Conservation (phyloP, 2,113 vertebrate genomes). For the Rhinoptilus africanus region DNA sequence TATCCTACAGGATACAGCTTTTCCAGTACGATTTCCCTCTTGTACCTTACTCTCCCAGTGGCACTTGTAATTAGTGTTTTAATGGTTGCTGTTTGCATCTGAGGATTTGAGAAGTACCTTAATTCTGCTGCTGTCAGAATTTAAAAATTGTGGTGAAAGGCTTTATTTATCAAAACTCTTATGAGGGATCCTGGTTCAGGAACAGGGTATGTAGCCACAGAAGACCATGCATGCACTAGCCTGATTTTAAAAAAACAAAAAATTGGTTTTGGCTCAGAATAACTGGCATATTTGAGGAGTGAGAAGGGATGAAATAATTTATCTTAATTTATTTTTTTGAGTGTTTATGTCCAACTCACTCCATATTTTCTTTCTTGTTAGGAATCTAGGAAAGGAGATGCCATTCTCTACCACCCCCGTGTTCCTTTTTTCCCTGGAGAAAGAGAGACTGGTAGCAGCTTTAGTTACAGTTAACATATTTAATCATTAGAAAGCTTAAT, state of each 20-base stretch:
- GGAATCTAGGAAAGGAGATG: background rate
- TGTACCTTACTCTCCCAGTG: background rate
- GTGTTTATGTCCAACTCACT: background rate
- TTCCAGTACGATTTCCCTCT: background rate
- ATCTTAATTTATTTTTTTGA: background rate
- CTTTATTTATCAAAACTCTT: background rate
- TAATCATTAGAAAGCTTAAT: constrained; percentile 21
- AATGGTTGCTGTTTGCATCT: background rate
- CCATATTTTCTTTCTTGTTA: background rate
- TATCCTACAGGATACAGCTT: background rate
- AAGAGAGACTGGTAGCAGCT: background rate
- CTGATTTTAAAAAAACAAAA: background rate
- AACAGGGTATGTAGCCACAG: background rate
- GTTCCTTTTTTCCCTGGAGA: background rate
- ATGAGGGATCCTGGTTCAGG: background rate
- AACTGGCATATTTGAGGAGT: background rate
- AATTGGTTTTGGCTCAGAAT: background rate
- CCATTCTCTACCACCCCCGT: background rate
- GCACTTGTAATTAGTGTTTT: background rate
- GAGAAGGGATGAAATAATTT: background rate
- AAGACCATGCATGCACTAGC: background rate
- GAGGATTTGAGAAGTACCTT: background rate
- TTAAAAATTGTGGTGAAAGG: background rate
- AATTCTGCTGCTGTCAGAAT: background rate
- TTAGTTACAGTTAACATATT: constrained; percentile 50